A percentile compares a stretch with the other conserved stretches of the same genome.
These are phyloP conservation scores for Chrysogorgia sp. DNA, from an alignment of 92 coral and sea anemone species.

Conservation along the genomic window DNA sequence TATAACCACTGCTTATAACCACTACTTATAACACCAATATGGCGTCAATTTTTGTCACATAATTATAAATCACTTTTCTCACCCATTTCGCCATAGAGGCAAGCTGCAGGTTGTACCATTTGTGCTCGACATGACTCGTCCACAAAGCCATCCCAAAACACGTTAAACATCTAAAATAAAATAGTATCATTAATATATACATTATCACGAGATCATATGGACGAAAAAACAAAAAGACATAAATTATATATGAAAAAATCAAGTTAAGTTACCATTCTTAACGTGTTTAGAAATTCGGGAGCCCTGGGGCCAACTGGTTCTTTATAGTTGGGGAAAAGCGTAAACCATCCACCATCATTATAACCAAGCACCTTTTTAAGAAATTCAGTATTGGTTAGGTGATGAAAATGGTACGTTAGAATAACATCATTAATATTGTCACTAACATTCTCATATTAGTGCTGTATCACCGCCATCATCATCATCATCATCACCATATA, in stretches of 20 bases:
- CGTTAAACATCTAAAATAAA: constrained; percentile 74
- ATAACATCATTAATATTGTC: too few species aligned
- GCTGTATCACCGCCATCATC: too few species aligned
- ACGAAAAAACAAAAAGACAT: too few species aligned
- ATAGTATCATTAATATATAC: neutral
- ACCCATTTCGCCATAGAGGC: constrained; percentile 97
- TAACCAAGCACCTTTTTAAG: constrained; percentile 80
- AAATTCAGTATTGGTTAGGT: neutral
- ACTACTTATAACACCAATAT: too few species aligned
- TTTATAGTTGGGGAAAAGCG: constrained; percentile 82
- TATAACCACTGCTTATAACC: too few species aligned
- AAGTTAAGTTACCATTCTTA: constrained; percentile 68
- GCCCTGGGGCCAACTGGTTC: constrained; percentile 70
- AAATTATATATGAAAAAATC: neutral
- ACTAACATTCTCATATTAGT: too few species aligned
- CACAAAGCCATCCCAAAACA: constrained; percentile 88
- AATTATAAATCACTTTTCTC: constrained; percentile 1
- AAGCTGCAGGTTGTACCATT: constrained; percentile 95
- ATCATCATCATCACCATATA: too few species aligned
- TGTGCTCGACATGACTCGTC: constrained; percentile 93
- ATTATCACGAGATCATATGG: neutral
- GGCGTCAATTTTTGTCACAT: neutral
- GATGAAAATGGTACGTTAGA: too few species aligned
- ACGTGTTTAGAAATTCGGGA: constrained; percentile 78
- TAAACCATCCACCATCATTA: constrained; percentile 98